Conservation (phyloP, 2,113 vertebrate genomes). For the Gymnocephalus cernua region DNA sequence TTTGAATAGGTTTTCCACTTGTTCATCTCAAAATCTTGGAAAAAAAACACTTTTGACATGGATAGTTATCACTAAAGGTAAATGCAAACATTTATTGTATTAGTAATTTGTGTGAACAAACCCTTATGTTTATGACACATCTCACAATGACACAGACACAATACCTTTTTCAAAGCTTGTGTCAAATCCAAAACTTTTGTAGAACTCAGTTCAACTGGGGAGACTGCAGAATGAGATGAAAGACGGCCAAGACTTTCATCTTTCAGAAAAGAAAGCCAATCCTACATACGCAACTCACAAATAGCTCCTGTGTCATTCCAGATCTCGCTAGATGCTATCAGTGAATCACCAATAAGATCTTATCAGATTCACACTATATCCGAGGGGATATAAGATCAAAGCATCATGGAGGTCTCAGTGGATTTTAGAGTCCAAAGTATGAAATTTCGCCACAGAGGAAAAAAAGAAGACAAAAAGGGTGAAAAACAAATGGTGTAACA, state of each 20-base stretch:
- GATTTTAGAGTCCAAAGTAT: slow-evolving; percentile 24
- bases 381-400: slow-evolving; percentile 40
- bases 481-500: neutral
- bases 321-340: slow-evolving; percentile 22
- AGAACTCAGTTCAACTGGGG: slow-evolving; percentile 22
- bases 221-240: slow-evolving; percentile 49
- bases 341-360: slow-evolving; percentile 27
- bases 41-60: neutral
- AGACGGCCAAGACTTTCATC: slow-evolving; percentile 64
- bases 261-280: slow-evolving; percentile 20
- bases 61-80: neutral
- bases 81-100: neutral
- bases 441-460: slow-evolving; percentile 3
- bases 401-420: neutral
- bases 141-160: slow-evolving; percentile 22
- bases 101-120: neutral
- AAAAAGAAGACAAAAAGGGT: neutral
- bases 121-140: neutral
- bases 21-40: neutral
- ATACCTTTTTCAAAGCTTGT: slow-evolving; percentile 8
- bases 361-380: slow-evolving; percentile 16
- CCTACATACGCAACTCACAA: slow-evolving; percentile 20
- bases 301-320: slow-evolving; percentile 28
- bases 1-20: neutral
- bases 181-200: slow-evolving; percentile 32